Evolutionary conservation across 2,113 vertebrate species (phyloP), one percentile per base, ranked within the genome.

Genomic region (Petaurus breviceps): DNA sequence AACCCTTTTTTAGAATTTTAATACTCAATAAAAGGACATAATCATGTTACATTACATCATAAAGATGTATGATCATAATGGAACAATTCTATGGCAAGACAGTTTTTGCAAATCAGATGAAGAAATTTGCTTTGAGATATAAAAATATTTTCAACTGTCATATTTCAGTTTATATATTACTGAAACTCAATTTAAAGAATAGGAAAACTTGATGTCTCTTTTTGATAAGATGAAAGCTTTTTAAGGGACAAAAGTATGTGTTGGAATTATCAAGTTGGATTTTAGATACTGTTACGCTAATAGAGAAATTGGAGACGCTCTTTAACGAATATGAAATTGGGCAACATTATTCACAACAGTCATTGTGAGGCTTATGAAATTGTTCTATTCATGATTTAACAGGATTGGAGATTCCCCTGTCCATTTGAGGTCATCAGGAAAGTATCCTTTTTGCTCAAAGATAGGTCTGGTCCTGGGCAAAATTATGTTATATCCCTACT

Each of bases 1-100:
- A 90, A 91, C 94, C 6, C 68, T 84, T 57, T 57, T 94, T 52
- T n/a, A 89, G 93, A 97, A 96, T 97, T 95, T 96, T 92, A 96
- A 95, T 93, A 90, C 47, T 93, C 25, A 96, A 9, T 92, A 94
- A 93, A 90, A 19, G 90, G 50, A 94, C 50, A 93, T 53, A 95
- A 89, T 89, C 54, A 95, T 95, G 37, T 94, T 95, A 92, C 57
- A 93, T 57, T 92, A 49, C 52, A 94, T 57, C 89, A 51, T 53
- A 91, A 94, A 94, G 93, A 92, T 43, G 22, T 37, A 50, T 43
- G 68, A 89, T 37, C 51, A 43, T 6, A 50, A 2, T 43, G 95
- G 52, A 91, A 28, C 31, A 93, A 92, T 92, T 92, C 53, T 47
- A 22, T 57, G 11, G 91, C 91, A 57, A 95, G 84, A 94, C 10